Percentiles rank a stretch among this genome's conserved stretches.
Evolutionary conservation across 2,888 invertebrate genomes (phyloP).

Genomic region (Hirtodrosophila alboralis): DNA sequence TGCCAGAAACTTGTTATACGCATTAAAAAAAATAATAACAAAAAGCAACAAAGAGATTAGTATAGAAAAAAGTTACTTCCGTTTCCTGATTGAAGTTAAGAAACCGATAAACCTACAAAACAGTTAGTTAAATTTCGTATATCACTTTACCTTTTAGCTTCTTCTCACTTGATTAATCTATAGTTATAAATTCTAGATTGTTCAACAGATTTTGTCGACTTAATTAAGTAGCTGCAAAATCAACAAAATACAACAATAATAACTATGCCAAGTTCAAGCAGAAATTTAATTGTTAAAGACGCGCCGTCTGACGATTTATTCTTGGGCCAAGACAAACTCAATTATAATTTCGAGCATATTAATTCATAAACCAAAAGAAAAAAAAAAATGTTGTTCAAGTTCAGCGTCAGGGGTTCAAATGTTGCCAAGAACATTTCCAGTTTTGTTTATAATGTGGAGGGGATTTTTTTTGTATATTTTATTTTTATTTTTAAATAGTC

Average conservation of each 20-base stretch:
- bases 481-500: no score
- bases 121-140: constrained; percentile 39
- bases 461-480: constrained; percentile 20
- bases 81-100: constrained; percentile 69
- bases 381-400: constrained; percentile 61
- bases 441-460: constrained; percentile 22
- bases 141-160: constrained; percentile 26
- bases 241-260: constrained; percentile 3
- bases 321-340: constrained; percentile 38
- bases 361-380: constrained; percentile 31
- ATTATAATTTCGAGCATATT: constrained; percentile 41
- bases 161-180: constrained; percentile 26
- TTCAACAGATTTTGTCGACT: constrained; percentile 5
- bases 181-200: constrained; percentile 52
- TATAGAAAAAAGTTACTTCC: constrained; percentile 57
- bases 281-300: constrained; percentile 36
- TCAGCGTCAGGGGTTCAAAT: constrained; percentile 47
- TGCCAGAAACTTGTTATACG: constrained; percentile 62
- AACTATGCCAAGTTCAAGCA: constrained; percentile 70
- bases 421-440: constrained; percentile 60
- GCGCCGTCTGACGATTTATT: constrained; percentile 53
- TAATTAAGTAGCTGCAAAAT: constrained; percentile 18
- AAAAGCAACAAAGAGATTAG: constrained; percentile 64
- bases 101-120: constrained; percentile 52
- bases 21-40: constrained; percentile 39